Evolutionary conservation across 2,888 invertebrate species (phyloP).

Genomic region (Drosophila quasianomalipes): DNA sequence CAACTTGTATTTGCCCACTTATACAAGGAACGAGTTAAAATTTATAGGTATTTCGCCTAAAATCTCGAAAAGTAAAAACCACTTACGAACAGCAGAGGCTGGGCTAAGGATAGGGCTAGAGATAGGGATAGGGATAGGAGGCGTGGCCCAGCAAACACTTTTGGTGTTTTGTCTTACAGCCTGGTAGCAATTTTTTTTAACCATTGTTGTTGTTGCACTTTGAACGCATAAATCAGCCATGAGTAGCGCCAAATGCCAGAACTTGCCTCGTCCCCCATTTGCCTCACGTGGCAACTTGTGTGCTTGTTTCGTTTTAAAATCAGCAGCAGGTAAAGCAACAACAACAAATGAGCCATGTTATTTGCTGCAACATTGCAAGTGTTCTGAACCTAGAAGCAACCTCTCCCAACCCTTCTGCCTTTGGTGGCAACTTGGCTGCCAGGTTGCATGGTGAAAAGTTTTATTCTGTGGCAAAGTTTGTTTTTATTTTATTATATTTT

Average conservation of each 20-base stretch:
- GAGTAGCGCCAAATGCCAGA: slow-evolving; percentile 60
- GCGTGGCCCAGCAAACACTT: slow-evolving; percentile 49
- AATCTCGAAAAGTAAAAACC: slow-evolving; percentile 78
- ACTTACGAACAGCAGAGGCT: slow-evolving; percentile 52
- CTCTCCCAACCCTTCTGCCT: neutral
- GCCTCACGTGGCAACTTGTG: slow-evolving; percentile 19
- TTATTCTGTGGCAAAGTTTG: slow-evolving; percentile 60
- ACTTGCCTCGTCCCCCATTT: slow-evolving; percentile 1
- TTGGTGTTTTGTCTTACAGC: slow-evolving; percentile 49
- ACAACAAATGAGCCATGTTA: slow-evolving; percentile 41
- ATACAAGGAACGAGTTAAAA: slow-evolving; percentile 75
- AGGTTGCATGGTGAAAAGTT: slow-evolving; percentile 47
- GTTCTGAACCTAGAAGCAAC: slow-evolving; percentile 15
- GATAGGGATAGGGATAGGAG: slow-evolving; percentile 1
- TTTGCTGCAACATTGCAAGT: slow-evolving; percentile 43
- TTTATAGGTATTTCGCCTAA: slow-evolving; percentile 78
- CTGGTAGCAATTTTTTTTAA: slow-evolving; percentile 30
- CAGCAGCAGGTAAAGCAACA: slow-evolving; percentile 41
- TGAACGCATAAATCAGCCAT: slow-evolving; percentile 73
- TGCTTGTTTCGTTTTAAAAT: slow-evolving; percentile 55
- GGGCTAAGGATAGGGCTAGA: neutral
- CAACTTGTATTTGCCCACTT: slow-evolving; percentile 74
- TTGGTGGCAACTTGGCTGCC: slow-evolving; percentile 1
- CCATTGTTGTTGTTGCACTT: slow-evolving; percentile 51
- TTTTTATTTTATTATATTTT: slow-evolving; percentile 69